These are phyloP conservation scores for Stegodyphus mimosarum DNA, from an alignment of 1,140 invertebrate species.

Conservation along the genomic window DNA sequence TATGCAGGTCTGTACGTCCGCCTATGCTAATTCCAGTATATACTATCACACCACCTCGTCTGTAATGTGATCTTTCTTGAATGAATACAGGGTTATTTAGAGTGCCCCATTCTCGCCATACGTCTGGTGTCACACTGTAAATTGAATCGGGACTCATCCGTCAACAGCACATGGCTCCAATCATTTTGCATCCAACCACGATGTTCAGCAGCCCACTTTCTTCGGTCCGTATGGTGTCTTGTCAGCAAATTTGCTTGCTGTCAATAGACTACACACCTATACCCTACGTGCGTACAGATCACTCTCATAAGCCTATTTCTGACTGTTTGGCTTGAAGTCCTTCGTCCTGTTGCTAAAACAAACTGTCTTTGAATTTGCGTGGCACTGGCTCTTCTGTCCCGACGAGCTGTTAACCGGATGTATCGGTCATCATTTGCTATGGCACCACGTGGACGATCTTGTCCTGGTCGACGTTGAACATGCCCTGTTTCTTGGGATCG, in stretches of 20 bases:
- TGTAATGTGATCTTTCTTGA: slow-evolving; percentile 1
- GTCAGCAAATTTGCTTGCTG: too few species aligned
- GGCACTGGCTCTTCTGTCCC: background rate
- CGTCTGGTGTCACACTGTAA: background rate
- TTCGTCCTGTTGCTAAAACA: background rate
- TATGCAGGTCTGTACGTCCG: background rate
- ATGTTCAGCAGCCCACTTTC: slow-evolving; percentile 11
- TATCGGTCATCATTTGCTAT: slow-evolving; percentile 5
- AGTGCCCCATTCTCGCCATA: slow-evolving; percentile 3
- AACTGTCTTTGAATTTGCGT: background rate
- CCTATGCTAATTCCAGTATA: background rate
- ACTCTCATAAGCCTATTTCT: background rate
- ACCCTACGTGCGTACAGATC: background rate
- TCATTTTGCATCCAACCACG: background rate
- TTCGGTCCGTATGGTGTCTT: slow-evolving; percentile 1
- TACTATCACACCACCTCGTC: slow-evolving; percentile 7
- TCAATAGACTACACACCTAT: background rate
- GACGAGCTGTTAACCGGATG: background rate
- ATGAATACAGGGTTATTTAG: slow-evolving; percentile 20
- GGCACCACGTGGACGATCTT: background rate
- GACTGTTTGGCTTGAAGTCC: background rate
- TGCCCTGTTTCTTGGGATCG: slow-evolving; percentile 1
- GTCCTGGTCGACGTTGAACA: slow-evolving; percentile 8
- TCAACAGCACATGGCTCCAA: slow-evolving; percentile 8
- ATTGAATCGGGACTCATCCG: slow-evolving; percentile 6